phyloP scores from a whole-genome alignment of 2,113 vertebrate species.

The Sigmodon hispidus region DNA sequence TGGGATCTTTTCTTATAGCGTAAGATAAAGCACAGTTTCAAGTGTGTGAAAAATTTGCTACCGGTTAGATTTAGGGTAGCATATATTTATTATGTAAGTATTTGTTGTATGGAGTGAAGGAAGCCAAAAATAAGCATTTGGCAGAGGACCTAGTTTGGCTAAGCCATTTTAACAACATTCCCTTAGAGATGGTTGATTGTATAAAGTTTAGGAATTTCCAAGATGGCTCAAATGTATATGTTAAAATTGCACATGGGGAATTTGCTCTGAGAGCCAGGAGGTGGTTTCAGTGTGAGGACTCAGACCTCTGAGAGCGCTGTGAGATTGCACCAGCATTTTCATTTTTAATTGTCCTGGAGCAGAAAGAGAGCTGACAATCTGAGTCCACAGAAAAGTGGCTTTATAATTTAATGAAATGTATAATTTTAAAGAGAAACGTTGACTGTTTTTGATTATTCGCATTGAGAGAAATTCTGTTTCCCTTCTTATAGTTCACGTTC shows the following conservation, averaged over 20 bases:
- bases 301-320: background rate
- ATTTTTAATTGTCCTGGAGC: background rate
- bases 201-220: conserved; percentile 19
- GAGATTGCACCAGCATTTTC: background rate
- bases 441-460: conserved; percentile 8
- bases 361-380: conserved; percentile 13
- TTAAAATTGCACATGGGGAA: background rate
- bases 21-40: conserved; percentile 1
- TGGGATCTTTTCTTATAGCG: conserved; percentile 17
- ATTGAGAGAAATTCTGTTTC: background rate
- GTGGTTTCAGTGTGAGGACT: background rate
- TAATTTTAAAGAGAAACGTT: background rate
- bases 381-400: background rate
- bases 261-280: background rate
- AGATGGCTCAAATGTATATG: background rate
- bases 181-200: conserved; percentile 40
- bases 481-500: background rate
- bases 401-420: conserved; percentile 1
- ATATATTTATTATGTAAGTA: background rate
- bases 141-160: conserved; percentile 7
- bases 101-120: conserved; percentile 18
- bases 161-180: background rate
- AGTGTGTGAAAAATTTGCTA: background rate
- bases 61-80: background rate
- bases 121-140: conserved; percentile 48